These are phyloP conservation scores for Leptinotarsa rubiginosa DNA, from an alignment of 2,888 invertebrate species.

Conservation along the genomic window DNA sequence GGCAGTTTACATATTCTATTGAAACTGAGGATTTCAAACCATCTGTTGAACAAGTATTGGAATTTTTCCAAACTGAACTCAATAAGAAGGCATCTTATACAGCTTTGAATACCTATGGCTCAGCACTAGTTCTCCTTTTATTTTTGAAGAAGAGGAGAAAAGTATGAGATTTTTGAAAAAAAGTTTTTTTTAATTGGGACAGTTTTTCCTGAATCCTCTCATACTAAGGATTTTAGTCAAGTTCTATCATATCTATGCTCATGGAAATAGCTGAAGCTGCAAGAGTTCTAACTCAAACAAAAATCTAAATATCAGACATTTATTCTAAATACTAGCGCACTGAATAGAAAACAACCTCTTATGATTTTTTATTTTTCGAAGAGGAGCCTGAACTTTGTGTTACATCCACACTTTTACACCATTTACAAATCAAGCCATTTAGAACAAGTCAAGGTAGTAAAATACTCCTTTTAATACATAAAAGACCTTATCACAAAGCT, in stretches of 20 bases:
- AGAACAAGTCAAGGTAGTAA: no score
- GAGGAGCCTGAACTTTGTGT: not conserved
- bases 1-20: no score
- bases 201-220: not conserved
- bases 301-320: conserved; percentile 14
- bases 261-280: not conserved
- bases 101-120: conserved; percentile 9
- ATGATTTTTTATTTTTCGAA: not conserved
- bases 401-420: not conserved
- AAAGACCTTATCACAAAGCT: no score
- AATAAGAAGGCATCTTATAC: not conserved
- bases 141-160: not conserved
- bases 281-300: conserved; percentile 23
- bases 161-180: not conserved
- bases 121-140: conserved; percentile 2
- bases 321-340: not conserved
- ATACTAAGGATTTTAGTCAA: not conserved
- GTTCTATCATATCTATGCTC: conserved; percentile 7
- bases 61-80: conserved; percentile 23
- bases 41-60: not conserved
- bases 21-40: conserved; percentile 6
- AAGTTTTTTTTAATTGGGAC: not conserved
- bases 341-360: not conserved
- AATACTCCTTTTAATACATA: no score
- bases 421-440: no score